Evolutionary conservation across 2,113 vertebrate species (phyloP).

Genomic region (Eonycteris spelaea): DNA sequence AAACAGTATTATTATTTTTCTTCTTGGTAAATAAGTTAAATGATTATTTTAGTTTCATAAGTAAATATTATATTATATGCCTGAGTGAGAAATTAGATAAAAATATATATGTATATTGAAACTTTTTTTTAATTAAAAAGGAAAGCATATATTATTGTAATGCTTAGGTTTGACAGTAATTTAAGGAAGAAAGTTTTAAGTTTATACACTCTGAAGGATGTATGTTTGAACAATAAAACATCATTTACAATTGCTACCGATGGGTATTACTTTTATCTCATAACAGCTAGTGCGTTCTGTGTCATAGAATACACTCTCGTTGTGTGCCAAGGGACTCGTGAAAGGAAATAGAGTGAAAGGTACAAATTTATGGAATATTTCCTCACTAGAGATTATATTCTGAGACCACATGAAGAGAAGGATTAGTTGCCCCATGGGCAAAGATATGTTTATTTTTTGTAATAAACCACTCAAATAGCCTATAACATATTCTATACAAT

Average conservation of each 20-base stretch:
- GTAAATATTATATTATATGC: constrained; percentile 54
- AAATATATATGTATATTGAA: not conserved
- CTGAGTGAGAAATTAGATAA: constrained; percentile 33
- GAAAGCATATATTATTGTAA: constrained; percentile 47
- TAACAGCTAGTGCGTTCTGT: not conserved
- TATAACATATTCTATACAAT: not conserved
- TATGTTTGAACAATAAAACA: constrained; percentile 17
- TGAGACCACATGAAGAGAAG: not conserved
- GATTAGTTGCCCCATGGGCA: not conserved
- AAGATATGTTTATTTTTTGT: constrained; percentile 51
- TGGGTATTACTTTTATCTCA: not conserved
- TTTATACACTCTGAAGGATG: not conserved
- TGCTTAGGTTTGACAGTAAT: constrained; percentile 33
- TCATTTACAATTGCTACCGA: not conserved
- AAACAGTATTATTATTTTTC: not conserved
- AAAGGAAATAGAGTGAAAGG: constrained; percentile 3
- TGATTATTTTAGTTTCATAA: constrained; percentile 32
- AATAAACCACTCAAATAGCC: constrained; percentile 20
- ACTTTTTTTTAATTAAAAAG: constrained; percentile 62
- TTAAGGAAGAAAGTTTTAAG: constrained; percentile 37
- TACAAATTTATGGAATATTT: not conserved
- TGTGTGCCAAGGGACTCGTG: not conserved
- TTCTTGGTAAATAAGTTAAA: constrained; percentile 34
- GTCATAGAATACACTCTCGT: not conserved
- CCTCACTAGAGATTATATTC: not conserved